Percentiles rank a stretch among this genome's conserved stretches.
Conservation (phyloP, 2,888 invertebrate genomes). For the Hirtodrosophila alboralis region DNA sequence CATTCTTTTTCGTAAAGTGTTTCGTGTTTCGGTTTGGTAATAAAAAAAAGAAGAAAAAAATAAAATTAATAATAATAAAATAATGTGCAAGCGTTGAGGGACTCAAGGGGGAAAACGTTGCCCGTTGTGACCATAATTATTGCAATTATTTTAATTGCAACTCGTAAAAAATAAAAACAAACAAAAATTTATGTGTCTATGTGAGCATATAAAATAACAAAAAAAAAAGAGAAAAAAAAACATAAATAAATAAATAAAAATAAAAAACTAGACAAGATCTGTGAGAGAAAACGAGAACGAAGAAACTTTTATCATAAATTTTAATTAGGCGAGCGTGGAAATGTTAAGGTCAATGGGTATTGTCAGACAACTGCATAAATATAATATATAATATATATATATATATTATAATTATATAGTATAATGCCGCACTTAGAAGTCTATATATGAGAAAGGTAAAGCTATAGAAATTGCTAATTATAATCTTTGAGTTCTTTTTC, state of each 20-base stretch:
- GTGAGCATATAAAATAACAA: background rate
- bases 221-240: too few relatives aligned
- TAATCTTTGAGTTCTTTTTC: too few relatives aligned
- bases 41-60: constrained; percentile 1
- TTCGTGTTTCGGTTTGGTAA: too few relatives aligned
- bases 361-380: too few relatives aligned
- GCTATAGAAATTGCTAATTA: too few relatives aligned
- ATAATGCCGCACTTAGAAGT: too few relatives aligned
- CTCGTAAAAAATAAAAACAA: constrained; percentile 11
- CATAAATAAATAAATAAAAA: too few relatives aligned
- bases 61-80: constrained; percentile 22
- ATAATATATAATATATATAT: too few relatives aligned
- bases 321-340: constrained; percentile 15
- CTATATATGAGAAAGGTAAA: too few relatives aligned
- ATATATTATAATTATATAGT: too few relatives aligned
- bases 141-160: constrained; percentile 68
- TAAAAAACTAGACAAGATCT: background rate
- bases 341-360: constrained; percentile 5
- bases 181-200: background rate
- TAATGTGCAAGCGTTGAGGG: constrained; percentile 10
- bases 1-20: too few relatives aligned
- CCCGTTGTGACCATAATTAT: constrained; percentile 46
- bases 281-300: background rate
- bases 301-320: constrained; percentile 14
- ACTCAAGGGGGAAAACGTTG: background rate